phyloP scores from a whole-genome alignment of 2,888 invertebrate species.

The Lampropteryx suffumata region DNA sequence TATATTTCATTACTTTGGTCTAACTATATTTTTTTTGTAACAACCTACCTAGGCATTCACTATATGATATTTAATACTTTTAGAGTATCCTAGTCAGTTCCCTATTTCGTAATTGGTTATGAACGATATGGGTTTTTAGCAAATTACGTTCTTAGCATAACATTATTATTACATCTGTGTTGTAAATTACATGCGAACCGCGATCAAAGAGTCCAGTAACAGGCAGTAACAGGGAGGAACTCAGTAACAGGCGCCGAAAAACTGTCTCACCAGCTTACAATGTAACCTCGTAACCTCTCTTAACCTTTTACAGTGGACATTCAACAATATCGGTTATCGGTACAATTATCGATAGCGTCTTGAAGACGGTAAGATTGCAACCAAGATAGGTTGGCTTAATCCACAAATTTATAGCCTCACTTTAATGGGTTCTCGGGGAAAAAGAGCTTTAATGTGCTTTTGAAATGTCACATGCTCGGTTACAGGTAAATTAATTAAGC shows the following conservation, averaged over 20 bases:
- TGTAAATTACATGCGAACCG: too few relatives aligned
- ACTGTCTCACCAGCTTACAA: constrained; percentile 23
- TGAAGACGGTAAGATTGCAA: constrained; percentile 69
- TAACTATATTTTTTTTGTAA: too few relatives aligned
- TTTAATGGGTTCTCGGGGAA: constrained; percentile 64
- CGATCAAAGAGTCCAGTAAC: too few relatives aligned
- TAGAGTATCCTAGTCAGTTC: too few relatives aligned
- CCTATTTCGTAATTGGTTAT: too few relatives aligned
- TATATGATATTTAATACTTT: too few relatives aligned
- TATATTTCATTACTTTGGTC: too few relatives aligned
- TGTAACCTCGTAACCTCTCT: constrained; percentile 30
- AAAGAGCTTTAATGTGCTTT: constrained; percentile 43
- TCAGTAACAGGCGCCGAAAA: background rate
- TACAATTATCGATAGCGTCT: constrained; percentile 72
- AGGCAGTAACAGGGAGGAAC: too few relatives aligned
- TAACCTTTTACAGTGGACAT: constrained; percentile 51
- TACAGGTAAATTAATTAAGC: constrained; percentile 9
- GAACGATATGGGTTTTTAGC: too few relatives aligned
- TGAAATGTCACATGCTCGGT: constrained; percentile 15
- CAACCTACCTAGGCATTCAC: too few relatives aligned
- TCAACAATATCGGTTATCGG: constrained; percentile 65
- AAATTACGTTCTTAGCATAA: too few relatives aligned
- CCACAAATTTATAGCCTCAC: constrained; percentile 72
- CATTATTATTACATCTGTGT: too few relatives aligned
- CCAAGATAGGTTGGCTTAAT: constrained; percentile 73